Base-by-base conservation (phyloP, 2,888 invertebrate species). In the Alitta virens region DNA sequence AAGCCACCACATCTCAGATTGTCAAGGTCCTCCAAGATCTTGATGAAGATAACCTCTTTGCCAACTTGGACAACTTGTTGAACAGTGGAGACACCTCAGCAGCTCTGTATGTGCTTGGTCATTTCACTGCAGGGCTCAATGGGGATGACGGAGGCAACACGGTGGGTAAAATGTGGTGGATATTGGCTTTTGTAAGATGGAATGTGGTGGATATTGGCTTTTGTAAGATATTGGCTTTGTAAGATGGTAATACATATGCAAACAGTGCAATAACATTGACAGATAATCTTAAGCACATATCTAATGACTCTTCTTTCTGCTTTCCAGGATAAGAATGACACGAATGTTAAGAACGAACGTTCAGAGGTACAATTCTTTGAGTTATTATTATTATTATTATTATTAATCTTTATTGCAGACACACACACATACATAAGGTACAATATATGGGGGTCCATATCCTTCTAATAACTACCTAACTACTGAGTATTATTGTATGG, bases 1-100 rank as follows among this genome's bases (percentile, higher is more conserved):
- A 56, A 21, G 62, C 68, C 24, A 49, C 63, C n/a, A 63, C 67
- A 2, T 43, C 43, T 2, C 67, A 71, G 60, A 63, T 70, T 52
- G 68, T 74, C 59, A 49, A 49, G 16, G 59, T 59, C 27, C 46
- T 21, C 7, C 18, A 46, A n/a, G 46, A 46, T 18, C 46, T 46
- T n/a, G 46, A 46, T 50, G 62, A 50, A 1, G 64, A 58, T 23
- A 58, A 42, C 43, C 38, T 42, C 42, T 42, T 62, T 18, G 24
- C 42, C 38, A 60, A 54, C 54, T 40, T 50, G 3, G 67, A 68
- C 42, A 62, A 33, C 23, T 61, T 70, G 21, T 53, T 71, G 57
- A 60, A 58, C 12, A 68, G 64, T 43, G 68, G 68, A 12, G 63
- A 71, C 63, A 65, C 67, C 0, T 54, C 58, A 12, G 68, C 64